Conservation (phyloP, 1,140 invertebrate genomes). For the Meloidogyne hapla region DNA sequence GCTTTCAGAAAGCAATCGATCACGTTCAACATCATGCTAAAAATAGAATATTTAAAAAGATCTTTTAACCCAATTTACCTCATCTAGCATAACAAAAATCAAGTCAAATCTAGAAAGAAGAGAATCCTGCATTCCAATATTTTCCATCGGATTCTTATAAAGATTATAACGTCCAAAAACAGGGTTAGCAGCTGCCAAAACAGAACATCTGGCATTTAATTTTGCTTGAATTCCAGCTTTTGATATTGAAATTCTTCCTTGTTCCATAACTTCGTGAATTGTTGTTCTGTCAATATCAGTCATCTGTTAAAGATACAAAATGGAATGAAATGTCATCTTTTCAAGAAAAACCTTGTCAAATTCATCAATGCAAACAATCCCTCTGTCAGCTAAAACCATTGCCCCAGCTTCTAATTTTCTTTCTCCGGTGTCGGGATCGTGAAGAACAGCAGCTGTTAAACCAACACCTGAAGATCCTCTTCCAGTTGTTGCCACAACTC, state of each 20-base stretch:
- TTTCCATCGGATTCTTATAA: conserved; percentile 99
- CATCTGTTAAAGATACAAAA: conserved; percentile 77
- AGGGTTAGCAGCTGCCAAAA: conserved; percentile 98
- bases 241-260: conserved; percentile 85
- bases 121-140: conserved; percentile 96
- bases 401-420: conserved; percentile 89
- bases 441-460: conserved; percentile 94
- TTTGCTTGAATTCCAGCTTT: conserved; percentile 98
- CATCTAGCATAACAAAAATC: conserved; percentile 92
- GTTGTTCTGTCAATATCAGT: conserved; percentile 98
- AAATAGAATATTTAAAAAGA: not conserved
- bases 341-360: conserved; percentile 79
- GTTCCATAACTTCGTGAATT: conserved; percentile 88
- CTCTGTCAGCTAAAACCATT: conserved; percentile 97
- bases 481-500: conserved; percentile 94
- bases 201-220: conserved; percentile 94
- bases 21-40: conserved; percentile 78
- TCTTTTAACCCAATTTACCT: too few species aligned
- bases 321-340: not conserved
- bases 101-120: conserved; percentile 96
- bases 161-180: conserved; percentile 97
- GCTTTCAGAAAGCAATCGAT: conserved; percentile 89
- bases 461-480: conserved; percentile 92
- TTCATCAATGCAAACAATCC: conserved; percentile 98
- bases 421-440: conserved; percentile 86